Evolutionary conservation across 2,888 invertebrate genomes (phyloP), one percentile per base, ranked within the genome.

Genomic region (Pristionchus fissidentatus): DNA sequence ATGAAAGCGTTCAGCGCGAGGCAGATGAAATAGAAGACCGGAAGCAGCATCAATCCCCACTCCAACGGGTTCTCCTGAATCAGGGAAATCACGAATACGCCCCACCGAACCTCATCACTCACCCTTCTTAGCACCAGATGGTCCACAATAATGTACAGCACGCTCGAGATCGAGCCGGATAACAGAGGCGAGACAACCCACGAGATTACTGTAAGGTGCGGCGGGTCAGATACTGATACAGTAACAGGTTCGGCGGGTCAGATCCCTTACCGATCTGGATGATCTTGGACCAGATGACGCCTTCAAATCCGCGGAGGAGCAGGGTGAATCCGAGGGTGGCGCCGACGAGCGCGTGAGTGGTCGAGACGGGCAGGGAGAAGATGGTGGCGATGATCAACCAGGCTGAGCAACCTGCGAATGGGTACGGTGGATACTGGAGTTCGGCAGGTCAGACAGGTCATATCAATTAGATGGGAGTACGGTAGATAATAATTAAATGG

Each of bases 171-270:
- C 1, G 95, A 90, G 2, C 98, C 98, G 89, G 97, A 97, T 90
- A 98, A 94, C 26, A 96, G 94, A 0, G 98, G 98, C 41, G 97
- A 98, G 75, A 97, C 95, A 92, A 98, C 97, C 98, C 98, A 98
- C 0, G 98, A 98, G 90, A 95, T 95, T 90, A 97, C 95, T 94
- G 92, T 80, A 92, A 46, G n/a, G 80, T 15, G 35, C 70, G 70
- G 43, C 43, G 41, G 70, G 43, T 70, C 70, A 70, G 70, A 26
- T 43, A 15, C 10, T 22, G 38, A 89, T 52, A 82, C 52, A 85
- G 80, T n/a, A 82, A 4, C 2, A 22, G 19, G 1, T 35, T 7
- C 7, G 49, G 1, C 32, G 19, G 55, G 26, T 55, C 57, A 38
- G 41, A 29, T 10, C 4, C 10, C 83, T 90, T 90, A 94, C 94